Percentiles rank a stretch among this genome's conserved stretches.
Evolutionary conservation across 2,113 vertebrate species (phyloP).

Genomic region (Labeo catla): DNA sequence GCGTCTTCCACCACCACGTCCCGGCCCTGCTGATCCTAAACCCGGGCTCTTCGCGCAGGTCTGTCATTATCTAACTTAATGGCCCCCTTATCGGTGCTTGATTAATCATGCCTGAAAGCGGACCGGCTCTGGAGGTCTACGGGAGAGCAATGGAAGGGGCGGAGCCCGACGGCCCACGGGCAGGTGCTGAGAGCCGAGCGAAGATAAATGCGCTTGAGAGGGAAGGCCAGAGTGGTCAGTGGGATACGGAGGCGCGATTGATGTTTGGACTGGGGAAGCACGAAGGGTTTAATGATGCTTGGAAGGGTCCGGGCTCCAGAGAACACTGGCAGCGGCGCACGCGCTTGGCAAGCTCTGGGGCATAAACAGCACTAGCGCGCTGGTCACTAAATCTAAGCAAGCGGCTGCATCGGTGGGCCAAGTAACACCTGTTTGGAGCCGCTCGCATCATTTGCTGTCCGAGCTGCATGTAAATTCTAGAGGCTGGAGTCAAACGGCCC

Average conservation of each 20-base stretch:
- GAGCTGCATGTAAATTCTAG: conserved; percentile 45
- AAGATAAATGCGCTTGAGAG: conserved; percentile 53
- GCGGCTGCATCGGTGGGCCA: conserved; percentile 12
- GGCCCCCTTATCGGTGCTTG: conserved; percentile 54
- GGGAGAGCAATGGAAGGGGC: conserved; percentile 39
- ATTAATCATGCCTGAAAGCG: conserved; percentile 56
- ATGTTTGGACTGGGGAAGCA: conserved; percentile 50
- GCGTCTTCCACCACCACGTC: conserved; percentile 10
- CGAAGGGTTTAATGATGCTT: conserved; percentile 56
- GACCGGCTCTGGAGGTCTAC: conserved; percentile 28
- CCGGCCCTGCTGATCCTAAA: conserved; percentile 30
- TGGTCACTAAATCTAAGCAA: conserved; percentile 49
- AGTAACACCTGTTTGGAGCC: conserved; percentile 57
- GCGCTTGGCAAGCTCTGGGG: conserved; percentile 43
- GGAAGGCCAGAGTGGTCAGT: conserved; percentile 27
- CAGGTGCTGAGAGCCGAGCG: conserved; percentile 40
- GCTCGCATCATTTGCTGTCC: conserved; percentile 51
- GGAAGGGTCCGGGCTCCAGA: conserved; percentile 46
- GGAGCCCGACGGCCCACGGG: conserved; percentile 43
- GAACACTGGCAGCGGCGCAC: neutral
- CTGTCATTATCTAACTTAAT: conserved; percentile 56
- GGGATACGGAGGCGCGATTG: conserved; percentile 45
- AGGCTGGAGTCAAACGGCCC: conserved; percentile 34
- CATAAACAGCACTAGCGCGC: conserved; percentile 31
- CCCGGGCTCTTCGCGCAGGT: conserved; percentile 26